Evolutionary conservation across 2,888 invertebrate species (phyloP).

Genomic region (Clitarchus hookeri): DNA sequence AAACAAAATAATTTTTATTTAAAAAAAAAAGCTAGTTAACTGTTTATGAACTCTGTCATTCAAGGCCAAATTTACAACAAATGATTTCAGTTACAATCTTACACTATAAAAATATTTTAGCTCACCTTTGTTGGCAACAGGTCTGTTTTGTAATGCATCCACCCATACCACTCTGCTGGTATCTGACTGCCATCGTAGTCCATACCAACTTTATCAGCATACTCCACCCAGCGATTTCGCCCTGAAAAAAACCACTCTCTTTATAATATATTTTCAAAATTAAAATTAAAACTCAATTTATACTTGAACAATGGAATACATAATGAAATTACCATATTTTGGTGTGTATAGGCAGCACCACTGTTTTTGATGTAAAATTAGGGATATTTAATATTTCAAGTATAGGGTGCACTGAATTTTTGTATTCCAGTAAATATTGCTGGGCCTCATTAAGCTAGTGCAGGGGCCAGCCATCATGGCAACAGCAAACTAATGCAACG

Average conservation of each 20-base stretch:
- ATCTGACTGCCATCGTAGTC: slow-evolving; percentile 86
- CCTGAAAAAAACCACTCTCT: slow-evolving; percentile 55
- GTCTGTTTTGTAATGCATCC: slow-evolving; percentile 95
- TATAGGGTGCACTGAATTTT: no score
- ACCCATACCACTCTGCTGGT: slow-evolving; percentile 96
- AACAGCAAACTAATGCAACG: no score
- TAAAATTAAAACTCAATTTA: neutral
- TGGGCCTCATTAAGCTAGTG: no score
- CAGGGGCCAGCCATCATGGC: no score
- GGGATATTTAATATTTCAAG: no score
- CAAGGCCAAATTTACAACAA: neutral
- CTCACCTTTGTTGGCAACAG: slow-evolving; percentile 61
- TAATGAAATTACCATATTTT: no score
- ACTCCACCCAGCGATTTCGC: slow-evolving; percentile 95
- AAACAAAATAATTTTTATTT: no score
- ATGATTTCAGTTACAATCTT: no score
- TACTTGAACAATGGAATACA: neutral
- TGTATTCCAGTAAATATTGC: no score
- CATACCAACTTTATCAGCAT: slow-evolving; percentile 72
- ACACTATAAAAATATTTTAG: neutral
- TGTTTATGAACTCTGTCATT: neutral
- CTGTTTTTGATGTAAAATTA: no score
- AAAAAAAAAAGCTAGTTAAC: no score
- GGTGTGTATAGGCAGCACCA: no score
- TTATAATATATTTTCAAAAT: neutral